Evolutionary conservation across 2,113 vertebrate genomes (phyloP), one percentile per base, ranked within the genome.

Genomic region (Verasper variegatus): DNA sequence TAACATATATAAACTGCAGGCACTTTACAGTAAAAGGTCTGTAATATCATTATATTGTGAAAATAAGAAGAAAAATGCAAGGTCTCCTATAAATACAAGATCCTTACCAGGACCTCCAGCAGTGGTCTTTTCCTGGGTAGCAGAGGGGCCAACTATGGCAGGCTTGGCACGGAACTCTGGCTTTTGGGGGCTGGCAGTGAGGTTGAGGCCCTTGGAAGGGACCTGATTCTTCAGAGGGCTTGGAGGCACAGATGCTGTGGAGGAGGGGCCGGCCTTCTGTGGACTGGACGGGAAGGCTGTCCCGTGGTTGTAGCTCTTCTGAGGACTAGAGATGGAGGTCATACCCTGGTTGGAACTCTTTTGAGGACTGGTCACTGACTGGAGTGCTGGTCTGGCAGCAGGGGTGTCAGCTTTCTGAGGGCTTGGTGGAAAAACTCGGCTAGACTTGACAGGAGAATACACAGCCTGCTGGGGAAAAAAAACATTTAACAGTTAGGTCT

Each of bases 31-130:
- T 9, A 10, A 37, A 42, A 42, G 12, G 10, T 42, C 2, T 42
- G 40, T 31, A 42, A 42, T 42, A 42, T 37, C 6, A 42, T 42
- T 11, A 9, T 40, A 40, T 40, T 40, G 37, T 40, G 11, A 9
- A 9, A 31, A 31, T 31, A 6, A 8, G 5, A 31, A 31, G 0
- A 31, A 31, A 42, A 42, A 37, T 37, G 2, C 35, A 37, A 37
- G 35, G 35, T 37, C 9, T 37, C 35, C 35, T 37, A 37, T 37
- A 37, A 10, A 10, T 37, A 37, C 35, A 37, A 37, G 35, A 37
- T 37, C 26, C 72, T 93, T 87, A 98, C 97, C 95, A 88, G 96
- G 87, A 81, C 94, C 89, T 83, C 87, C 84, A 71, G 93, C 78
- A 62, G 91, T 87, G 26, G 86, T 91, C 81, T 94, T 95, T 27